These are phyloP conservation scores for Zaprionus ghesquierei DNA, from an alignment of 1,140 invertebrate species.

Conservation along the genomic window DNA sequence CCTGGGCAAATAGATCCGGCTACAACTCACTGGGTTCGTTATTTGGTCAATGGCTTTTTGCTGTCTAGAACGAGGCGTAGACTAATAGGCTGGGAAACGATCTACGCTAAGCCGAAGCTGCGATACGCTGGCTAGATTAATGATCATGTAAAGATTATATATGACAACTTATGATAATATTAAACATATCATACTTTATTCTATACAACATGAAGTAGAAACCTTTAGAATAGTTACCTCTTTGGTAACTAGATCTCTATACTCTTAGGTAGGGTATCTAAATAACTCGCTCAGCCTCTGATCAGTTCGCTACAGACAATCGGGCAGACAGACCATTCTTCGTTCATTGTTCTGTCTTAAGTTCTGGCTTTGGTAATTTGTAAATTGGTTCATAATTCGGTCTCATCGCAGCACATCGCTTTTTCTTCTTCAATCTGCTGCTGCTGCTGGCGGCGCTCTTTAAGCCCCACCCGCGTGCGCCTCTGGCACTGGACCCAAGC, in stretches of 20 bases:
- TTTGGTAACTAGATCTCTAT: background rate
- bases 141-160: background rate
- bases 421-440: background rate
- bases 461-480: constrained; percentile 22
- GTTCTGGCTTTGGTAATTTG: constrained; percentile 65
- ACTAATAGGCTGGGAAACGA: background rate
- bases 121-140: background rate
- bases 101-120: background rate
- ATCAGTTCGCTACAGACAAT: background rate
- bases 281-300: background rate
- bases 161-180: too few species aligned
- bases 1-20: constrained; percentile 32
- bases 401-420: constrained; percentile 42
- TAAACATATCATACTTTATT: too few species aligned
- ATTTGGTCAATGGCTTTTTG: constrained; percentile 69
- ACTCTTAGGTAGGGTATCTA: background rate
- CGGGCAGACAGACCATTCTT: constrained; percentile 13
- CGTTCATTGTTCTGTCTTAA: background rate
- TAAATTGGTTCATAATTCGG: constrained; percentile 80
- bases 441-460: background rate
- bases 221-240: too few species aligned
- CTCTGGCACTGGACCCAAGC: background rate
- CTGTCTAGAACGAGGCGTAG: constrained; percentile 46
- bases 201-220: too few species aligned
- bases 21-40: constrained; percentile 50